phyloP scores from a whole-genome alignment of 2,113 vertebrate genomes.

The Zapornia atra region DNA sequence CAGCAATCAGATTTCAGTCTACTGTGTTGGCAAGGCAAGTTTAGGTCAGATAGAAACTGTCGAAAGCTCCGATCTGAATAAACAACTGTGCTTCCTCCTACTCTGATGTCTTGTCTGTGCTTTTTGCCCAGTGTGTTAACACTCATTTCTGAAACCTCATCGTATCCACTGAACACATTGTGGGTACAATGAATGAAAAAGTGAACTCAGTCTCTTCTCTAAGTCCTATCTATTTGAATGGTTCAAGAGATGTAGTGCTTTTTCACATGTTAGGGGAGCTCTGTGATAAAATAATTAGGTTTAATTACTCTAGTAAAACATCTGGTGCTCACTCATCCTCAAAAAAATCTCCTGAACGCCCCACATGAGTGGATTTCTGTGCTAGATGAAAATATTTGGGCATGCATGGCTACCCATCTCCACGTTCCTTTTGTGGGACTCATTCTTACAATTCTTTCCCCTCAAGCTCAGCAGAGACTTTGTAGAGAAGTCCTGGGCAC shows the following conservation, averaged over 20 bases:
- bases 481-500: background rate
- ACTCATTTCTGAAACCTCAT: background rate
- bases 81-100: background rate
- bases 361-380: background rate
- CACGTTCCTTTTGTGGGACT: background rate
- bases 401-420: background rate
- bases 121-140: background rate
- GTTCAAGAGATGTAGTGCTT: background rate
- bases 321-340: background rate
- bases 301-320: background rate
- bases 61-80: background rate
- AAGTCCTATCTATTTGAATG: background rate
- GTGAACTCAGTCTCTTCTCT: background rate
- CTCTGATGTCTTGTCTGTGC: background rate
- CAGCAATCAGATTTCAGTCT: background rate
- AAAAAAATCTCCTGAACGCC: background rate
- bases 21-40: background rate
- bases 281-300: background rate
- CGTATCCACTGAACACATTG: rapidly evolving
- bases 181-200: background rate
- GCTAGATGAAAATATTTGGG: background rate
- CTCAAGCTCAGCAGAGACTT: background rate
- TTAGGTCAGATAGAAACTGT: constrained; percentile 9
- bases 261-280: background rate
- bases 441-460: background rate